Conservation (phyloP, 2,797 vertebrate species). For the Galago senegalensis region DNA sequence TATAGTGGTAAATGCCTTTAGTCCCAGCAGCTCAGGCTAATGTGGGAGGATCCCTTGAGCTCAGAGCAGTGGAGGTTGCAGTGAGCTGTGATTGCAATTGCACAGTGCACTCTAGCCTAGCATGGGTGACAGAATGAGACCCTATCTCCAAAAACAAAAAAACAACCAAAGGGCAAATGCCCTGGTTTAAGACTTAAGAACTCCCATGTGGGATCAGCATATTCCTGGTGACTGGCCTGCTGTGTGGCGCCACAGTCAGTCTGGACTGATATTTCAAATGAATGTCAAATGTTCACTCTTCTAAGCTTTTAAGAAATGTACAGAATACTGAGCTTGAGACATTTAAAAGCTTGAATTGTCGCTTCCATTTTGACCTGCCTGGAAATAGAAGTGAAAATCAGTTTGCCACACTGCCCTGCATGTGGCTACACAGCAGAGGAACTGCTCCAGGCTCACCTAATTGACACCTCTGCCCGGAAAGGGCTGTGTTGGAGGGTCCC, state of each 20-base stretch:
- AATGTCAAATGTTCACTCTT: conserved; percentile 29
- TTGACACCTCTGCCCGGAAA: background rate
- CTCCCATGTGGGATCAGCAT: background rate
- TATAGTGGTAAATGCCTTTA: background rate
- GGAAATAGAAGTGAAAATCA: conserved; percentile 42
- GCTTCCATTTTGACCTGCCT: conserved; percentile 51
- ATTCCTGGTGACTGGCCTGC: background rate
- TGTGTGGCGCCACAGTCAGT: rapidly evolving
- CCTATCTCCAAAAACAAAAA: background rate
- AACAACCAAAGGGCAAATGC: background rate
- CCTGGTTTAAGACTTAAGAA: background rate
- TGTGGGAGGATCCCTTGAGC: background rate
- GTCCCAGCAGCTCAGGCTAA: background rate
- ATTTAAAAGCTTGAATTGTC: conserved; percentile 17
- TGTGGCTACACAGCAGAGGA: background rate
- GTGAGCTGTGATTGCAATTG: background rate
- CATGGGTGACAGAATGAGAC: background rate
- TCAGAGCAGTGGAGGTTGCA: background rate
- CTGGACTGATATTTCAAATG: background rate
- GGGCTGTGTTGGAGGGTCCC: background rate
- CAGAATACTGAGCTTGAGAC: background rate
- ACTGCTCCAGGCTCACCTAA: background rate
- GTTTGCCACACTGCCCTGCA: background rate
- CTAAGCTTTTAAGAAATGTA: background rate
- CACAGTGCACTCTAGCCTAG: background rate